These are phyloP conservation scores for Aulostomus chinensis DNA, from an alignment of 2,797 vertebrate genomes.

Conservation along the genomic window DNA sequence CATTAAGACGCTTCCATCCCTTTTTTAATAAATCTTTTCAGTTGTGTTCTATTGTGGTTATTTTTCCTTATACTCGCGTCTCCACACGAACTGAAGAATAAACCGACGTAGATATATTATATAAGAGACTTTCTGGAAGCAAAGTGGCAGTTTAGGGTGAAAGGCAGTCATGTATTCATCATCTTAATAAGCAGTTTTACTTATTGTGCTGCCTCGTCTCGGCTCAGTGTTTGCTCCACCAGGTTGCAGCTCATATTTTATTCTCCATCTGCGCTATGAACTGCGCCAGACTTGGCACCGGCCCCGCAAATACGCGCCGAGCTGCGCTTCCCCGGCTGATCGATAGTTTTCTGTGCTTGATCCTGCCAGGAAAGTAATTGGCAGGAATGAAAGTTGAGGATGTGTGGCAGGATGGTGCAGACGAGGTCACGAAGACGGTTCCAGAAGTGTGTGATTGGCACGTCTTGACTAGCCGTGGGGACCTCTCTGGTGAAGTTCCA, in stretches of 20 bases:
- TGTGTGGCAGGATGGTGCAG: not conserved
- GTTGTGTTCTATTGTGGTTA: too few species aligned
- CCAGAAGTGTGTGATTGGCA: not conserved
- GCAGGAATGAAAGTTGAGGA: not conserved
- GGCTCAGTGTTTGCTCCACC: too few species aligned
- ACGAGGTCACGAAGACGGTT: slow-evolving; percentile 12
- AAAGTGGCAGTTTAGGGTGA: too few species aligned
- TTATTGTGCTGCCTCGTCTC: not conserved
- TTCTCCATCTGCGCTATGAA: not conserved
- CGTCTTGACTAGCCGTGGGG: too few species aligned
- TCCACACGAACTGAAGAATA: too few species aligned
- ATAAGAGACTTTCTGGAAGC: too few species aligned
- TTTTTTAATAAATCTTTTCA: too few species aligned
- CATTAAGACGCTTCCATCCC: not conserved
- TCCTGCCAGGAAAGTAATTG: slow-evolving; percentile 19
- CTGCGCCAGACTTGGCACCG: slow-evolving; percentile 7
- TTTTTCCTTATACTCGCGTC: too few species aligned
- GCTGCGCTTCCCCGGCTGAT: not conserved
- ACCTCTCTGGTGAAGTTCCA: too few species aligned
- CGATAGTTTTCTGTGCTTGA: slow-evolving; percentile 18
- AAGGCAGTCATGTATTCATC: not conserved
- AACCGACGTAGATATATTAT: too few species aligned
- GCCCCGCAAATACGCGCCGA: not conserved
- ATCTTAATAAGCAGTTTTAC: not conserved
- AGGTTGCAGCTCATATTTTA: not conserved